Base-by-base conservation (phyloP, 2,113 vertebrate genomes). In the Oenanthe melanoleuca region DNA sequence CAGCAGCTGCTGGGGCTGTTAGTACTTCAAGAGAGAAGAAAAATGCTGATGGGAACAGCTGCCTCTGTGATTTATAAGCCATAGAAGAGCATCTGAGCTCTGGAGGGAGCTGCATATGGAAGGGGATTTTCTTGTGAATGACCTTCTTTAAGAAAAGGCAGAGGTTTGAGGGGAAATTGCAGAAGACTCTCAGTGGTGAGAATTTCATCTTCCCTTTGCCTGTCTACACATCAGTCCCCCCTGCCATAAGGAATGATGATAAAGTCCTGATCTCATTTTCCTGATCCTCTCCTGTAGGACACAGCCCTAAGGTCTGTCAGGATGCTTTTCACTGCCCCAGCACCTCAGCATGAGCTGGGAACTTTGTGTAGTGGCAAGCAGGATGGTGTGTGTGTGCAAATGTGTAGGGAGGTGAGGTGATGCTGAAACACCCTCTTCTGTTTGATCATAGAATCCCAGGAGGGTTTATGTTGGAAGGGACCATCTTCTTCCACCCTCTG, bases 41-140 rank as follows among this genome's bases (percentile, higher is more conserved):
- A 97, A 97, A 86, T 72, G 95, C 96, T 95, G 93, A 96, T 66
- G 70, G 86, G 92, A 93, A 74, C 77, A 95, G 80, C 93, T 96
- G 94, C 72, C 82, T 92, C 72, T 56, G 15, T 97, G 93, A 97
- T 97, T 97, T 95, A 97, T 85, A 77, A 95, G 73, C 66, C 1
- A 5, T 69, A 57, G 25, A 80, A 61, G 73, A 94, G 88, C 53
- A 80, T 59, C 82, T 18, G 67, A 87, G 73, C 79, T 93, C 73
- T 14, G 7, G 83, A 95, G 84, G 47, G 92, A 92, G 61, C 65
- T 88, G 82, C 77, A 77, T 64, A 73, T 57, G 61, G 89, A 92
- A 95, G 63, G 70, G 92, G 86, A 72, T 94, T 91, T 95, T 96
- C 96, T 85, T 90, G 69, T n/a, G 57, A 85, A 78, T 60, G 57